Evolutionary conservation across 2,113 vertebrate species (phyloP).

Genomic region (Poeciliopsis prolifica): DNA sequence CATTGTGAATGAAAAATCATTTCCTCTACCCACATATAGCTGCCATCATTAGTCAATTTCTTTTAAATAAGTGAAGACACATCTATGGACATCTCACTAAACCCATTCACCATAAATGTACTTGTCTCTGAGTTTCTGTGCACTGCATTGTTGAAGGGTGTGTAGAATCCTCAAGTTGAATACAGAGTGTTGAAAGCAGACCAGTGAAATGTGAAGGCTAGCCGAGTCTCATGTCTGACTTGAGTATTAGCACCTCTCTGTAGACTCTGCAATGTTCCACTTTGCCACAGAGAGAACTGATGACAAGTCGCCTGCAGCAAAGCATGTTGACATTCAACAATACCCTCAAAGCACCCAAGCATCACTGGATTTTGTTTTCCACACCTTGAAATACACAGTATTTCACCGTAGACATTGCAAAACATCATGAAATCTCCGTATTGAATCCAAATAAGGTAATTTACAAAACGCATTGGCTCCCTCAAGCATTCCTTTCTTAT

Average conservation of each 20-base stretch:
- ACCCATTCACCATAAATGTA: not conserved
- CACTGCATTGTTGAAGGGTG: conserved; percentile 21
- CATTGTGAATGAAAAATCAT: not conserved
- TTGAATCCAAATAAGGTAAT: not conserved
- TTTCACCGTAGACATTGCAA: not conserved
- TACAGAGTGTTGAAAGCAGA: conserved; percentile 58
- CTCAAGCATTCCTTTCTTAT: not conserved
- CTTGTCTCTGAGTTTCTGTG: not conserved
- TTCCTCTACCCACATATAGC: not conserved
- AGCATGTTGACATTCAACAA: conserved; percentile 47
- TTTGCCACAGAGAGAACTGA: conserved; percentile 44
- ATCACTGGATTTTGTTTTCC: conserved; percentile 5
- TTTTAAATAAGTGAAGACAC: conserved; percentile 46
- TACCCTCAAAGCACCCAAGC: conserved; percentile 16
- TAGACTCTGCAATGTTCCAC: conserved; percentile 36
- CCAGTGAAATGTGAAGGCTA: conserved; percentile 59
- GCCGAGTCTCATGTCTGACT: conserved; percentile 47
- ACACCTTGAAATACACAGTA: not conserved
- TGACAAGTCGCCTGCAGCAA: conserved; percentile 62
- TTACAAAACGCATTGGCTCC: not conserved
- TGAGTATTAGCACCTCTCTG: conserved; percentile 46
- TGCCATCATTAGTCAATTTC: not conserved
- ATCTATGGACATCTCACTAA: conserved; percentile 20
- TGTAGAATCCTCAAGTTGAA: conserved; percentile 48
- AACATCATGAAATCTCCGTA: not conserved